Base-by-base conservation (phyloP, 2,113 vertebrate genomes). In the Melanocharis versteri region DNA sequence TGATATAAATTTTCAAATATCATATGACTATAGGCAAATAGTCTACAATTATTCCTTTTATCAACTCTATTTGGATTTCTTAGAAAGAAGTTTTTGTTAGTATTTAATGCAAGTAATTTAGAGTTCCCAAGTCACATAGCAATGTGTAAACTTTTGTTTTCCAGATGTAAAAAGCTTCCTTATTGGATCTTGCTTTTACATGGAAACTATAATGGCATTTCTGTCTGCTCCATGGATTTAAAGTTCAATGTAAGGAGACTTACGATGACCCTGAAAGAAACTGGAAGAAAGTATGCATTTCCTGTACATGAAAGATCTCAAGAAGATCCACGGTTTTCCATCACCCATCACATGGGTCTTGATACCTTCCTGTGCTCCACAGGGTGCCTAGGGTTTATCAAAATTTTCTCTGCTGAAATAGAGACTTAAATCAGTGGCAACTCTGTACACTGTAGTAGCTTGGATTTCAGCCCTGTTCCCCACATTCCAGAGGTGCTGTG, bases 301-400 rank as follows among this genome's bases (percentile, higher is more conserved):
- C 31, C 21, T 80, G 35, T 62, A 23, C 1, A 0, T 28, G 6
- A 68, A 33, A 53, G 15, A 54, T 24, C 40, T 92, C 42, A 58
- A 11, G 76, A 70, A 65, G 37, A 44, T 11, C 8, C 39, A 37
- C 3, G 6, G 18, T 2, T 57, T 86, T 75, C 37, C 47, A 44
- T 44, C 5, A 83, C 23, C 19, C 17, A 35, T 24, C 5, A 57
- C 28, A 44, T 10, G 18, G 5, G 8, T 61, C 30, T 66, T 37
- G 30, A 61, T 24, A 37, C 3, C 4, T 58, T 58, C 23, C 20
- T 61, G 16, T 47, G 21, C 7, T 86, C 12, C 0, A 0, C 7
- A 23, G 9, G 6, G 1, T 54, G 13, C 5, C 17, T n/a, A 31
- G 2, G 2, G 13, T 57, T 61, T 45, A n/a, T 18, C 5, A 62